Percentiles rank a stretch among this genome's conserved stretches.
These are phyloP conservation scores for Myotis daubentonii DNA, from an alignment of 2,797 vertebrate species.

Conservation along the genomic window DNA sequence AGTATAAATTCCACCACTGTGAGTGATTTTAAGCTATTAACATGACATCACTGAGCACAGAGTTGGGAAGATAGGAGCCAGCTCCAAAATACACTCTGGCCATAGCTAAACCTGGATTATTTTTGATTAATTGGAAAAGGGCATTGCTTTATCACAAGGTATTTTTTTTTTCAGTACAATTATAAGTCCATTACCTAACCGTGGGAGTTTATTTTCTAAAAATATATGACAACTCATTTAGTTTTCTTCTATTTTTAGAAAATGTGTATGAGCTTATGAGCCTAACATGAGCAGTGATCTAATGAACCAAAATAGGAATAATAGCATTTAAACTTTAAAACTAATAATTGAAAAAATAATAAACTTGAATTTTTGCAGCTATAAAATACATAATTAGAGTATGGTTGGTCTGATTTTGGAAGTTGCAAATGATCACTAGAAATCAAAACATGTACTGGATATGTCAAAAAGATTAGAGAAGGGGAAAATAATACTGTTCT, in stretches of 20 bases:
- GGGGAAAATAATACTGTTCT: neutral
- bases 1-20: neutral
- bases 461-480: constrained; percentile 7
- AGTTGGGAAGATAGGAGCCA: neutral
- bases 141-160: constrained; percentile 29
- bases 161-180: neutral
- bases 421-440: neutral
- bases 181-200: constrained; percentile 40
- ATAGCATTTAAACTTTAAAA: constrained; percentile 15
- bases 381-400: neutral
- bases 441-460: neutral
- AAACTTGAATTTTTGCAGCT: neutral
- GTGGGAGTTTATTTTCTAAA: constrained; percentile 27
- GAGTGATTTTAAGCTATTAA: neutral
- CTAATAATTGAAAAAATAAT: neutral
- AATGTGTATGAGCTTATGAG: neutral
- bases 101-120: neutral
- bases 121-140: neutral
- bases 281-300: neutral
- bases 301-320: constrained; percentile 18
- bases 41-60: neutral
- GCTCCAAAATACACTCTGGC: neutral
- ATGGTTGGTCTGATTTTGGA: constrained; percentile 41
- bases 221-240: neutral
- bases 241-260: neutral